Conservation (phyloP, 1,140 invertebrate species). For the Lasioglossum baleicum region DNA sequence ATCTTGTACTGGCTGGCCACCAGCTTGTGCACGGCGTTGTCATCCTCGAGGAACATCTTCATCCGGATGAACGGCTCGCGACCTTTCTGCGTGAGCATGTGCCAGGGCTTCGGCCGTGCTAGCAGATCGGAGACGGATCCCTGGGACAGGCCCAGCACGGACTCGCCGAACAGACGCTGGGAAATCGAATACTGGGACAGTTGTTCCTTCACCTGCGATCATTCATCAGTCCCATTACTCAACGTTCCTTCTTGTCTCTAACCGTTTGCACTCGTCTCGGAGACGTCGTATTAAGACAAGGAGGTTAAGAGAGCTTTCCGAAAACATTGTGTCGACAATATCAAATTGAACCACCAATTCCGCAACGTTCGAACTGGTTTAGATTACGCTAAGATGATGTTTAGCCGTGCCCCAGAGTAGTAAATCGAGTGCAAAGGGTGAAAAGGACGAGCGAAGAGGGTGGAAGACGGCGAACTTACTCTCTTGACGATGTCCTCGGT, state of each 20-base stretch:
- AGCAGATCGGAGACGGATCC: constrained; percentile 97
- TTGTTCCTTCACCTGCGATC: constrained; percentile 93
- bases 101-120: constrained; percentile 97
- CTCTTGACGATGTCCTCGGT: constrained; percentile 99
- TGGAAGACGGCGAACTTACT: constrained; percentile 77
- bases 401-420: too few species aligned
- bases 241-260: too few species aligned
- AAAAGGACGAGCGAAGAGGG: too few species aligned
- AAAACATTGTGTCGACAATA: background rate
- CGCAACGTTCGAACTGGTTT: too few species aligned
- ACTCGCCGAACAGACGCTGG: constrained; percentile 98
- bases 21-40: constrained; percentile 97
- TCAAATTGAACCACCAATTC: too few species aligned
- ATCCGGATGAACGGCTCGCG: constrained; percentile 98
- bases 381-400: too few species aligned
- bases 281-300: too few species aligned
- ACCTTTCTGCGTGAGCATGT: constrained; percentile 98
- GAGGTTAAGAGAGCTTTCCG: background rate
- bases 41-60: constrained; percentile 98
- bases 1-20: constrained; percentile 99
- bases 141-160: constrained; percentile 96
- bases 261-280: too few species aligned
- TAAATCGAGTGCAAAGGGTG: background rate
- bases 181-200: constrained; percentile 99
- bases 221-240: too few species aligned